Evolutionary conservation across 2,888 invertebrate genomes (phyloP), one percentile per base, ranked within the genome.

Genomic region (Ligdia adustata): DNA sequence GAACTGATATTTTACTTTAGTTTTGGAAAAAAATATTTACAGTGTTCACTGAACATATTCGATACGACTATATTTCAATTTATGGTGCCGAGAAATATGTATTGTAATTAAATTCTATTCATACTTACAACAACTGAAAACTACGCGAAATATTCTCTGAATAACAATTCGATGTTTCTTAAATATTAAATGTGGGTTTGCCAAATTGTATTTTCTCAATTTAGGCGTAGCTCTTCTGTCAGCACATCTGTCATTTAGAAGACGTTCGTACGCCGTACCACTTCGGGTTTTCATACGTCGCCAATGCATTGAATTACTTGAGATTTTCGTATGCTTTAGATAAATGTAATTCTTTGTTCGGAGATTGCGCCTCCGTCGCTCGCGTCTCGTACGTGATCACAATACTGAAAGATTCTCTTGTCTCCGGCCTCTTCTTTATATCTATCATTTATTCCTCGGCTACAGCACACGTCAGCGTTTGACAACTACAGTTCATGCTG

Each of bases 401-500:
- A 84, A 88, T 90, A 79, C 75, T 61, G 62, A 79, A 81, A 64
- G 46, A 56, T 57, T 35, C 64, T 62, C 70, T 79, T 80, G 81
- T 85, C 84, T 83, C 67, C 79, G 71, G 76, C 75, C 75, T 79
- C 73, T 75, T 69, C 46, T 72, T 79, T 80, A 72, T 79, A 80
- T 83, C 84, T 83, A 80, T 87, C 84, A 87, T 86, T 86, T 87
- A 83, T 88, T 84, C 79, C 72, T 77, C 66, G 75, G 75, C 84
- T 85, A 82, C 79, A 78, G 41, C 75, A 69, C 73, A 79, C 83
- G 85, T 88, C 82, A 88, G 87, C 87, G 63, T 81, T 88, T 82
- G 88, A 88, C 89, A 85, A 88, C 81, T 85, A 82, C 82, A 83
- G 84, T 87, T 82, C 79, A 82, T 83, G 79, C 68, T 75, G 81